Conservation (phyloP, 2,113 vertebrate genomes). For the Geococcyx californianus region DNA sequence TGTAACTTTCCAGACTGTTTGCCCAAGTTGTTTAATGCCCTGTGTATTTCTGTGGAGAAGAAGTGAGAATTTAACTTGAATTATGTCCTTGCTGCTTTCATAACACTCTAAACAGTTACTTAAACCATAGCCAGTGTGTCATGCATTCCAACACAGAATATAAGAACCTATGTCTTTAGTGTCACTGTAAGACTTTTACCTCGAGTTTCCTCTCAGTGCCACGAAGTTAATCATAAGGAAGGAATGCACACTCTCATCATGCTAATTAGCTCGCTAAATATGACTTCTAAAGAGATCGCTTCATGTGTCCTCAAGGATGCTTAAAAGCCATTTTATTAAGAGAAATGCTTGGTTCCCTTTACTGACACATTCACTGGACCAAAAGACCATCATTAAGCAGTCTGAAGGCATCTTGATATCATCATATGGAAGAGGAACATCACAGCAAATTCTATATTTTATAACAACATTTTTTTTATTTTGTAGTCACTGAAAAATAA, state of each 20-base stretch:
- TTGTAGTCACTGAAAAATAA: background rate
- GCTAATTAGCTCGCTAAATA: conserved; percentile 26
- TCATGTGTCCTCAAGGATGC: conserved; percentile 18
- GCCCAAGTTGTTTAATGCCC: conserved; percentile 24
- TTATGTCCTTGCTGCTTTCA: conserved; percentile 42
- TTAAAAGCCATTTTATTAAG: conserved; percentile 16
- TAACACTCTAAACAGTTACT: conserved; percentile 28
- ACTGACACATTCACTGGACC: background rate
- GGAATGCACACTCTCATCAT: conserved; percentile 30
- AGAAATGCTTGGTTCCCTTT: conserved; percentile 2
- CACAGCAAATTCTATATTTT: background rate
- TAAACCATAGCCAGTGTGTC: conserved; percentile 13
- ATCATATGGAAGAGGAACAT: background rate
- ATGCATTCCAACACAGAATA: conserved; percentile 30
- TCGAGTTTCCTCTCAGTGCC: background rate
- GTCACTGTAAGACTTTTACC: background rate
- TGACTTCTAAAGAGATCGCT: conserved; percentile 12
- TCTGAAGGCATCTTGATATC: background rate
- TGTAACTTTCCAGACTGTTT: conserved; percentile 46
- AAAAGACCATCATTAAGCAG: conserved; percentile 4
- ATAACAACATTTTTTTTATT: background rate
- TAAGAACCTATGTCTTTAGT: conserved; percentile 2
- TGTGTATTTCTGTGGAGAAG: conserved; percentile 13
- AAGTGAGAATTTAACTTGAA: conserved; percentile 33
- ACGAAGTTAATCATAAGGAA: conserved; percentile 34